phyloP scores from a whole-genome alignment of 2,113 vertebrate genomes.

The Rallus limicola region DNA sequence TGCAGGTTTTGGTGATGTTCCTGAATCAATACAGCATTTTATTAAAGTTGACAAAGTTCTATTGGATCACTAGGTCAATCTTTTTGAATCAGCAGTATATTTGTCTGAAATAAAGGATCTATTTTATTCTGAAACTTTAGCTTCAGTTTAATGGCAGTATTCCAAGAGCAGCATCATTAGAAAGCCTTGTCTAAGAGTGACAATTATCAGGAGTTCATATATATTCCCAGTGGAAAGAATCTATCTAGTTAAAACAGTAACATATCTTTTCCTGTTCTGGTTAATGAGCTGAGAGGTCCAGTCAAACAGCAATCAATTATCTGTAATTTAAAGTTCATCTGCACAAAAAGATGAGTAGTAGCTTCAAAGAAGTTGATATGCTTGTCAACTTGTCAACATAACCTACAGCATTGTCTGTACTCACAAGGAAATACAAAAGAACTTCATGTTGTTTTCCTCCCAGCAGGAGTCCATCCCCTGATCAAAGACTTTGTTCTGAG shows the following conservation, averaged over 20 bases:
- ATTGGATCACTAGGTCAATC: not conserved
- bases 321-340: not conserved
- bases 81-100: not conserved
- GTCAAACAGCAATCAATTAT: not conserved
- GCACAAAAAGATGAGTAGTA: not conserved
- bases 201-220: not conserved
- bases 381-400: not conserved
- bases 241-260: not conserved
- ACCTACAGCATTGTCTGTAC: not conserved
- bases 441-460: not conserved
- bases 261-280: not conserved
- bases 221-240: conserved; percentile 10
- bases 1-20: not conserved
- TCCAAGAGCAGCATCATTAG: not conserved
- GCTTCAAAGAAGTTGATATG: not conserved
- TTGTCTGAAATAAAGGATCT: not conserved
- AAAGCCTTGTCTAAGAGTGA: not conserved
- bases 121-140: not conserved
- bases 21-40: not conserved
- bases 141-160: not conserved
- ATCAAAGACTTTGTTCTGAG: not conserved
- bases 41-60: conserved; percentile 18
- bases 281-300: not conserved
- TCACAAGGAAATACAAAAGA: not conserved
- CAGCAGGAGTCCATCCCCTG: not conserved